A percentile compares a stretch with the other conserved stretches of the same genome.
These are phyloP conservation scores for Sinopyrophorus schimmeli DNA, from an alignment of 2,888 invertebrate species.

Conservation along the genomic window DNA sequence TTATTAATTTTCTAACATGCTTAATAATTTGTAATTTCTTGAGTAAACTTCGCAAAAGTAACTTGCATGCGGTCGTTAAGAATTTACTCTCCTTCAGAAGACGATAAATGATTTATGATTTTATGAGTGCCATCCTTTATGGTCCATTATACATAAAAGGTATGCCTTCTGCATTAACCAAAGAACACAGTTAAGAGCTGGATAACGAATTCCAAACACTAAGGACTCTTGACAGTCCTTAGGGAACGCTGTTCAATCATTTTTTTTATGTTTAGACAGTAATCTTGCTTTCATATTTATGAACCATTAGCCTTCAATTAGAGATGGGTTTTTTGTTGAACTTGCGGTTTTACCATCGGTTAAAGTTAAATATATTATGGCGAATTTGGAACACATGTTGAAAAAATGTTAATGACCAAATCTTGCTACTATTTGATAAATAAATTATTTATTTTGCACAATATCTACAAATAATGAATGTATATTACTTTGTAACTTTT, in stretches of 20 bases:
- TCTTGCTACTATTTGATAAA: too few species aligned
- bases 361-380: too few species aligned
- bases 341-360: too few species aligned
- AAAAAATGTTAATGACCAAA: too few species aligned
- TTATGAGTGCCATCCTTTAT: conserved; percentile 11
- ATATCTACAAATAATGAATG: too few species aligned
- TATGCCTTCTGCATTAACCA: background rate
- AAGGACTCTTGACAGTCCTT: conserved; percentile 4
- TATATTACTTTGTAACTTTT: too few species aligned
- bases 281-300: conserved; percentile 19
- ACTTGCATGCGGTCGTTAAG: conserved; percentile 2
- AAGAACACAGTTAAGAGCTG: background rate
- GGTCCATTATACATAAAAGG: conserved; percentile 6
- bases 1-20: too few species aligned
- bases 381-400: too few species aligned
- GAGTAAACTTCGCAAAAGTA: too few species aligned
- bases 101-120: conserved; percentile 18
- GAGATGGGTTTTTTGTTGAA: conserved; percentile 17
- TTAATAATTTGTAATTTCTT: too few species aligned
- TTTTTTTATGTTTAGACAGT: conserved; percentile 12
- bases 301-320: conserved; percentile 18
- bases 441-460: too few species aligned
- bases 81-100: background rate
- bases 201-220: conserved; percentile 15
- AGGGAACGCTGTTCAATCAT: conserved; percentile 17